Conservation (phyloP, 1,140 invertebrate genomes). For the Zeugodacus cucurbitae region DNA sequence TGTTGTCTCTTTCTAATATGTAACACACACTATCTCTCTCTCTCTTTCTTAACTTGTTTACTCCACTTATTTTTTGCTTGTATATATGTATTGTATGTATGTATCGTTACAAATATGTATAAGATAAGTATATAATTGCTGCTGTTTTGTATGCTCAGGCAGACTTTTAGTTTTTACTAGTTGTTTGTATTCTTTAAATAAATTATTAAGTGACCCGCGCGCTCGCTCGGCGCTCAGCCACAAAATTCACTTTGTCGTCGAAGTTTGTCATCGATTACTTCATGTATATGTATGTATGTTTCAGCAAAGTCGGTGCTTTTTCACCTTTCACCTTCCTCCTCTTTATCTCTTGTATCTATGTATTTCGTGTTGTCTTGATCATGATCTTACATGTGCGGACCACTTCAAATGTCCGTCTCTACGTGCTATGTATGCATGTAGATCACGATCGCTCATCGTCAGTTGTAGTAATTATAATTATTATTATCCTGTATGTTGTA, state of each 20-base stretch:
- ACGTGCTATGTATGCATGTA: background rate
- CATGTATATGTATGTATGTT: background rate
- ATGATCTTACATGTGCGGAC: background rate
- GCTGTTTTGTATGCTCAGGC: slow-evolving; percentile 8
- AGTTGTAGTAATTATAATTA: slow-evolving; percentile 48
- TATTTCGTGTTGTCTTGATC: slow-evolving; percentile 4
- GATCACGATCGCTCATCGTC: slow-evolving; percentile 25
- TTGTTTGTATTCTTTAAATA: background rate
- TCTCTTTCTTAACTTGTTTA: background rate
- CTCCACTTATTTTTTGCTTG: background rate
- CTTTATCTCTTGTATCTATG: background rate
- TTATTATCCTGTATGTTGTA: slow-evolving; percentile 47
- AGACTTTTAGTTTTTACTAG: background rate
- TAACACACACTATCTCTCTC: background rate
- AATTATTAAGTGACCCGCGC: slow-evolving; percentile 10
- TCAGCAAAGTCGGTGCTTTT: background rate
- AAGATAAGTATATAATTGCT: slow-evolving; percentile 37
- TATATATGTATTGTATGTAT: slow-evolving; percentile 6
- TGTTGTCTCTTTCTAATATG: background rate
- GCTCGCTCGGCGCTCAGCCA: background rate
- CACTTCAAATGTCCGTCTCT: background rate
- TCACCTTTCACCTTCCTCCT: background rate
- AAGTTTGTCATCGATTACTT: background rate
- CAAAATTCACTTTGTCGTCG: slow-evolving; percentile 18
- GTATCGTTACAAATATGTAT: background rate